Conservation (phyloP, 2,113 vertebrate genomes). For the Alces alces region DNA sequence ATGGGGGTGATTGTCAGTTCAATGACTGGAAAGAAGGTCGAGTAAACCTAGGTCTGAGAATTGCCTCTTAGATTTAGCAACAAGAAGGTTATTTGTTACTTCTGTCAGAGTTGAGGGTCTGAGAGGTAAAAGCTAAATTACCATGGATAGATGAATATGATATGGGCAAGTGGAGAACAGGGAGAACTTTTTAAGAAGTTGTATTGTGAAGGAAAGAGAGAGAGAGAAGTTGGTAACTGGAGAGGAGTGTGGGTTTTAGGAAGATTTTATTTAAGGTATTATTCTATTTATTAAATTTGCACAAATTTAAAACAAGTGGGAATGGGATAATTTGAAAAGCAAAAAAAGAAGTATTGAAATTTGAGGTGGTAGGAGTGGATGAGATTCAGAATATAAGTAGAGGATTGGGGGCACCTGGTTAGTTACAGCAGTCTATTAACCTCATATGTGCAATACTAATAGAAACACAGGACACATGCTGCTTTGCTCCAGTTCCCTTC, state of each 20-base stretch:
- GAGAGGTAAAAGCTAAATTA: neutral
- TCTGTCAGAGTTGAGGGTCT: neutral
- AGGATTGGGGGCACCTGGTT: neutral
- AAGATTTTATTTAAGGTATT: neutral
- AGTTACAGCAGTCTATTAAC: neutral
- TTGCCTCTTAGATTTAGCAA: neutral
- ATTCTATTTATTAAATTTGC: neutral
- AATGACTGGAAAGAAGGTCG: neutral
- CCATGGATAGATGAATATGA: neutral
- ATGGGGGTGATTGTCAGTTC: neutral
- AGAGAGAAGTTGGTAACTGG: neutral
- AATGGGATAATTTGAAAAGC: neutral
- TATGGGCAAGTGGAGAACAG: neutral
- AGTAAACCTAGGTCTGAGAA: neutral
- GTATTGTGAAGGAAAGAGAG: neutral
- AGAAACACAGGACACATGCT: neutral
- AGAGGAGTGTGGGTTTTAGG: neutral
- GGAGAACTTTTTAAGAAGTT: neutral
- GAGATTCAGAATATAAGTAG: neutral
- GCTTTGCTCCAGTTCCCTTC: neutral
- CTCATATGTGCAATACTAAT: neutral
- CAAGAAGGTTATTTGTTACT: neutral
- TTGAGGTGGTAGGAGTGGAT: neutral
- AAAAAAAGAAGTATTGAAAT: neutral
- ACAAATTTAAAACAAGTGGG: neutral